These are phyloP conservation scores for Drosophila dives DNA, from an alignment of 2,888 invertebrate species.

Conservation along the genomic window DNA sequence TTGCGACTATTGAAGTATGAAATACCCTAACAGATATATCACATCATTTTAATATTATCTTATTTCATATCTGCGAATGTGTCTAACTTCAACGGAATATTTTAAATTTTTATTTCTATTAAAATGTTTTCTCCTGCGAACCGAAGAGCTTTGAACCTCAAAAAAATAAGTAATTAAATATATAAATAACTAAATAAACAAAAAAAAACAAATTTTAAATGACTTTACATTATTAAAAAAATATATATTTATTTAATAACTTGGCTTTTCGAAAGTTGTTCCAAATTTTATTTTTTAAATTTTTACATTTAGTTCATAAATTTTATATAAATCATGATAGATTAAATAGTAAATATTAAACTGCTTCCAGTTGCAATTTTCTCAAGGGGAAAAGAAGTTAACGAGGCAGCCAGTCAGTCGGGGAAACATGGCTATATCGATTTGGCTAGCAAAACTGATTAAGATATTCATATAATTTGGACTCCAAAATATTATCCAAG, in stretches of 20 bases:
- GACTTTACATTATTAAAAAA: too few relatives aligned
- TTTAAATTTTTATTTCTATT: not conserved
- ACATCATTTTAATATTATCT: not conserved
- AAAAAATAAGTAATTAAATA: not conserved
- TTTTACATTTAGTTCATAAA: too few relatives aligned
- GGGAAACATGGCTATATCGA: not conserved
- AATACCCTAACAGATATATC: conserved; percentile 3
- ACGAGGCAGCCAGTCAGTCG: not conserved
- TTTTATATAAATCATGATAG: too few relatives aligned
- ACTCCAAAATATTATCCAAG: not conserved
- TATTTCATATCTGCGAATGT: not conserved
- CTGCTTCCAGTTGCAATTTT: too few relatives aligned
- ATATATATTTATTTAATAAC: too few relatives aligned
- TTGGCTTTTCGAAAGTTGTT: too few relatives aligned
- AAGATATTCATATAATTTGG: not conserved
- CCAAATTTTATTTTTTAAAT: too few relatives aligned
- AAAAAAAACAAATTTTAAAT: not conserved
- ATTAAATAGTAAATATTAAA: too few relatives aligned
- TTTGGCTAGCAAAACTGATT: not conserved
- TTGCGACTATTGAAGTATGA: not conserved
- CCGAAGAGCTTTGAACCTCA: too few relatives aligned
- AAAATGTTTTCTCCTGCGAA: too few relatives aligned
- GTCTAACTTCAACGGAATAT: not conserved
- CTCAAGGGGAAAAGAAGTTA: too few relatives aligned
- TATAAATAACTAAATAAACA: too few relatives aligned